Evolutionary conservation across 2,797 vertebrate species (phyloP).

Genomic region (Allochrocebus solatus): DNA sequence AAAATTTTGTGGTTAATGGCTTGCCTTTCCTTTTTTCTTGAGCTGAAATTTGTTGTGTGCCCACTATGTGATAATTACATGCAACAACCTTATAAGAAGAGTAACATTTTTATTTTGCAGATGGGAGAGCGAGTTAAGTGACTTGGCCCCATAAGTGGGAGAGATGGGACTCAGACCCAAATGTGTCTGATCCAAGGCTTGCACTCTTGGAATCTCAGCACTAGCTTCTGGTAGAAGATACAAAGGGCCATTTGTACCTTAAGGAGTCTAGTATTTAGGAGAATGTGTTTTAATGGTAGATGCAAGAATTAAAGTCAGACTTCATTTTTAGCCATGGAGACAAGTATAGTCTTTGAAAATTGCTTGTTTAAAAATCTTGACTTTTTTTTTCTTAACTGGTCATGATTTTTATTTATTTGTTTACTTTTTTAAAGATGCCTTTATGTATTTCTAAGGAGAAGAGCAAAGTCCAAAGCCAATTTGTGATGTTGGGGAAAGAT

Average conservation of each 20-base stretch:
- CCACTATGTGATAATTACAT: neutral
- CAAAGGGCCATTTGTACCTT: neutral
- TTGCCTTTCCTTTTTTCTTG: constrained; percentile 20
- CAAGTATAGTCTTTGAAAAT: constrained; percentile 15
- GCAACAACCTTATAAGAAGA: neutral
- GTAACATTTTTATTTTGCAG: neutral
- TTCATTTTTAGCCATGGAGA: neutral
- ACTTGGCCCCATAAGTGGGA: neutral
- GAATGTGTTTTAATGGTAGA: neutral
- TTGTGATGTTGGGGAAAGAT: neutral
- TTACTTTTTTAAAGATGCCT: neutral
- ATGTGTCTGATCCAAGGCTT: neutral
- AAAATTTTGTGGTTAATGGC: neutral
- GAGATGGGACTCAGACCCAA: neutral
- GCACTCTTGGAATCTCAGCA: neutral
- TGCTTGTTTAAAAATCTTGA: constrained; percentile 11
- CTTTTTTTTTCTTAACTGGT: neutral
- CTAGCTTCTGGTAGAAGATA: neutral
- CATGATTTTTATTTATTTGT: neutral
- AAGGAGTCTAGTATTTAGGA: neutral
- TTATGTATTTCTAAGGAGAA: neutral
- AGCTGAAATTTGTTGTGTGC: constrained; percentile 21
- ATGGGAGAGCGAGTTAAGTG: constrained; percentile 45
- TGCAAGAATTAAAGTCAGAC: constrained; percentile 4
- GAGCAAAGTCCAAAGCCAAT: neutral